These are phyloP conservation scores for Agonopterix subpropinquella DNA, from an alignment of 2,888 invertebrate species.

Conservation along the genomic window DNA sequence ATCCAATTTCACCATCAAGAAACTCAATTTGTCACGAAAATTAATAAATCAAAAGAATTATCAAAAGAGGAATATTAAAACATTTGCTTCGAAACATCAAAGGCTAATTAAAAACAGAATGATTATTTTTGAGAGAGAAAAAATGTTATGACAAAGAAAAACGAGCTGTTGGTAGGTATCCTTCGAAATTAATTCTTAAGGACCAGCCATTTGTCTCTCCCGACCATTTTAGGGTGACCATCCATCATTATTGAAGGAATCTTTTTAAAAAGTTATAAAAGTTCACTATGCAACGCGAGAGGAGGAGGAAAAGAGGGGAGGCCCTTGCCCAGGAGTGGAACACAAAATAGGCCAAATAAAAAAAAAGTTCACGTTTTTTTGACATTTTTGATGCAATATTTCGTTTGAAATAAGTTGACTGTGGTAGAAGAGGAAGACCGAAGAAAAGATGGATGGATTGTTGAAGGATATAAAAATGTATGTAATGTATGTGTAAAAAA, in stretches of 20 bases:
- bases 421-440: too few relatives aligned
- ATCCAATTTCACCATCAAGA: slow-evolving; percentile 1
- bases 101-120: slow-evolving; percentile 47
- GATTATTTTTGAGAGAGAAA: slow-evolving; percentile 28
- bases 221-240: slow-evolving; percentile 9
- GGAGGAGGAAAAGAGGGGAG: too few relatives aligned
- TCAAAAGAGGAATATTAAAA: slow-evolving; percentile 22
- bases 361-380: too few relatives aligned
- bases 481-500: too few relatives aligned
- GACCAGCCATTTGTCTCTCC: slow-evolving; percentile 43
- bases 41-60: slow-evolving; percentile 24
- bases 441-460: too few relatives aligned
- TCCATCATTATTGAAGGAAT: not conserved
- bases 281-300: too few relatives aligned
- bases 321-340: too few relatives aligned
- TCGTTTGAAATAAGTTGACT: too few relatives aligned
- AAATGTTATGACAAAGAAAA: slow-evolving; percentile 52
- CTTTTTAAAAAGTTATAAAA: too few relatives aligned
- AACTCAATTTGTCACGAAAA: slow-evolving; percentile 19
- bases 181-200: slow-evolving; percentile 59
- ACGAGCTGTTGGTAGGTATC: slow-evolving; percentile 35
- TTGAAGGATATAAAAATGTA: too few relatives aligned
- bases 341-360: too few relatives aligned
- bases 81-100: slow-evolving; percentile 33
- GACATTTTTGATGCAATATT: too few relatives aligned